Conservation (phyloP, 2,113 vertebrate species). For the Eretmochelys imbricata region DNA sequence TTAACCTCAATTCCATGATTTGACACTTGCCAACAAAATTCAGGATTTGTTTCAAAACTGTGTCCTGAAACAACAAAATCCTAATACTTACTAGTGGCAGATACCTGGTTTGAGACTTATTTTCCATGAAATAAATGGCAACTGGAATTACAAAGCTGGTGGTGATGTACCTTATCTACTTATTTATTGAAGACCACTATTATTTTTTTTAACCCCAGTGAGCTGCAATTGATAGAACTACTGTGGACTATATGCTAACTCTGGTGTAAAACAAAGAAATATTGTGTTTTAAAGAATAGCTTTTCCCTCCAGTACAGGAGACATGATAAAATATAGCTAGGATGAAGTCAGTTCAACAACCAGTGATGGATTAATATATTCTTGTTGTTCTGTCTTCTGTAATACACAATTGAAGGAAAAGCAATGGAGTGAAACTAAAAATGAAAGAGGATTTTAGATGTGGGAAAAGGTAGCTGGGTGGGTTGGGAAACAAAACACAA, state of each 20-base stretch:
- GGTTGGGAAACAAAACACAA: constrained; percentile 2
- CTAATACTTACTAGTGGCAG: background rate
- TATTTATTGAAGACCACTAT: no score
- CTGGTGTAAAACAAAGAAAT: background rate
- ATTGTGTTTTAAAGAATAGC: background rate
- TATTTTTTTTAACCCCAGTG: no score
- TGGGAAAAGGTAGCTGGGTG: background rate
- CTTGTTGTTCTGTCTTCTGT: background rate
- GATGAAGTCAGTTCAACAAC: background rate
- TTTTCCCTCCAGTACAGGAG: background rate
- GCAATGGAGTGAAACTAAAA: background rate
- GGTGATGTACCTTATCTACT: background rate
- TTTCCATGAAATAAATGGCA: background rate
- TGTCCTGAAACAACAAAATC: background rate
- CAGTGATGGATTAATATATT: background rate
- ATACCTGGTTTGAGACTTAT: background rate
- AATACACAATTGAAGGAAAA: background rate
- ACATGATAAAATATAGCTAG: background rate
- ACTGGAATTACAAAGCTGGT: background rate
- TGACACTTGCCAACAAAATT: background rate
- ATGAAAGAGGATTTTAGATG: background rate
- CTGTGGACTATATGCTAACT: background rate
- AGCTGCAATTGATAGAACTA: background rate
- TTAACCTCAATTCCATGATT: background rate
- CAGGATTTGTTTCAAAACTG: background rate